A percentile compares a stretch with the other conserved stretches of the same genome.
These are phyloP conservation scores for Galeruca laticollis DNA, from an alignment of 2,888 invertebrate genomes.

Conservation along the genomic window DNA sequence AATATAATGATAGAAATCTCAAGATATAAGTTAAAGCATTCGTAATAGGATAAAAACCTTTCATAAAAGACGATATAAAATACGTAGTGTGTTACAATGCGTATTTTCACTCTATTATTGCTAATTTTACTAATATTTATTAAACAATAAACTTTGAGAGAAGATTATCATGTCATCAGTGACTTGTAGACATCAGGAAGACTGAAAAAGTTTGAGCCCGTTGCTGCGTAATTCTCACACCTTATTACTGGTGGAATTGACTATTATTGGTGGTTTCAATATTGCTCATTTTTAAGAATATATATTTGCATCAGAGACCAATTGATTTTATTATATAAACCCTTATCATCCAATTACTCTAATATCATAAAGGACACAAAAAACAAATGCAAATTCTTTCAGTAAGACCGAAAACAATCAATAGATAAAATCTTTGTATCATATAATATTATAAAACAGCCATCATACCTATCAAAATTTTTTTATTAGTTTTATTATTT, in stretches of 20 bases:
- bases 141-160: too few species aligned
- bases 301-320: conserved; percentile 6
- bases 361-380: conserved; percentile 13
- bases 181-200: too few species aligned
- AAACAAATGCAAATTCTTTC: conserved; percentile 6
- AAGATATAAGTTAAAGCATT: neutral
- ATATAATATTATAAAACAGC: conserved; percentile 17
- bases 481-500: conserved; percentile 5
- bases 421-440: conserved; percentile 6
- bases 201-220: too few species aligned
- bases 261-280: too few species aligned
- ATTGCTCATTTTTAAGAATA: neutral
- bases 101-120: too few species aligned
- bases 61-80: too few species aligned
- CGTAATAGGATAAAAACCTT: too few species aligned
- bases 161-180: too few species aligned
- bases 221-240: too few species aligned
- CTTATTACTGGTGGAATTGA: too few species aligned
- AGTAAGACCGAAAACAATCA: conserved; percentile 13
- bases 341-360: conserved; percentile 16
- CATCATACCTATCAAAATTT: conserved; percentile 15
- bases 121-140: too few species aligned
- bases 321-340: neutral
- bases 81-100: too few species aligned
- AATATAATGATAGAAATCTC: neutral